Percentiles rank a stretch among this genome's conserved stretches.
Evolutionary conservation across 2,113 vertebrate species (phyloP).

Genomic region (Patagioenas fasciata): DNA sequence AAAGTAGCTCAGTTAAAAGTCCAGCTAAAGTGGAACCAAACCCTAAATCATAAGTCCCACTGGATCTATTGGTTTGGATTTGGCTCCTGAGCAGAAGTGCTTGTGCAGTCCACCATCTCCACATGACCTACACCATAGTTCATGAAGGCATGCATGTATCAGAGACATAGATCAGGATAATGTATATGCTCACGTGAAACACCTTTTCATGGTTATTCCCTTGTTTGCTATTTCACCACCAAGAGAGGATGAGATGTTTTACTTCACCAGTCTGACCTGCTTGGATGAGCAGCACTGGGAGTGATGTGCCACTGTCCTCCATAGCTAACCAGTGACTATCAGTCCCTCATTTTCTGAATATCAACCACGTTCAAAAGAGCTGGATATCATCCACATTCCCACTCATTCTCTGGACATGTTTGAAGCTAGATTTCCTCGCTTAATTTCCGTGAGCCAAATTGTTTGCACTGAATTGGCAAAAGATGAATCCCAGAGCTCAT

Average conservation of each 20-base stretch:
- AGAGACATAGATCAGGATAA: not conserved
- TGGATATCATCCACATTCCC: conserved; percentile 27
- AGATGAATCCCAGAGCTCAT: conserved; percentile 40
- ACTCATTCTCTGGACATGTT: not conserved
- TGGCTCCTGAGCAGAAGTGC: not conserved
- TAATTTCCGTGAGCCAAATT: conserved; percentile 21
- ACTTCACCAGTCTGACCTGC: not conserved
- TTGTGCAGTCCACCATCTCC: not conserved
- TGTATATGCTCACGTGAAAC: not conserved
- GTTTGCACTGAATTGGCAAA: conserved; percentile 48
- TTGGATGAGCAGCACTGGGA: not conserved
- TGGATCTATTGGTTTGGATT: not conserved
- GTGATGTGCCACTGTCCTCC: not conserved
- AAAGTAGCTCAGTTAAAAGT: not conserved
- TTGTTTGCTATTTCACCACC: not conserved
- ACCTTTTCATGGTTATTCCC: not conserved
- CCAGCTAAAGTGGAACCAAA: not conserved
- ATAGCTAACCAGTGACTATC: not conserved
- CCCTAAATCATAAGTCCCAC: not conserved
- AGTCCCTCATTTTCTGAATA: not conserved
- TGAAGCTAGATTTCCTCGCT: conserved; percentile 15
- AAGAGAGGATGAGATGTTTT: not conserved
- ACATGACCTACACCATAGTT: not conserved
- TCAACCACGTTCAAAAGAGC: not conserved
- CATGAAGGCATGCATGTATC: fast-evolving